Evolutionary conservation across 2,888 invertebrate species (phyloP), one percentile per base, ranked within the genome.

Genomic region (Drosophila kambysellisi): DNA sequence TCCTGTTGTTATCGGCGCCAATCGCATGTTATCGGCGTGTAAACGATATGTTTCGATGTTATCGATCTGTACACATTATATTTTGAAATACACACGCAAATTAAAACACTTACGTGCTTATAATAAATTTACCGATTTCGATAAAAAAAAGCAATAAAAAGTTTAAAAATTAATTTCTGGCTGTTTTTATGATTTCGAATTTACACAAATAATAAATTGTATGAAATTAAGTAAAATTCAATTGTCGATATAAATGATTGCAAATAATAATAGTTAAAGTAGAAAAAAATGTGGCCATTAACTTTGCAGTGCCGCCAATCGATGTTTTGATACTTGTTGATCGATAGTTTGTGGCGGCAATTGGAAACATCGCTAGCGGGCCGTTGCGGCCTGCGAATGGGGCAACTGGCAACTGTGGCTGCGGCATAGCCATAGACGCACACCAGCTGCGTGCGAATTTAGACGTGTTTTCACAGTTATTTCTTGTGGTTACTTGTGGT

Each of bases 381-480:
- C 61, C 62, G 79, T 58, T 74, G 76, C 52, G 56, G 52, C 56
- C 56, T 43, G 48, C 69, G 68, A 69, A 37, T 50, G 54, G 20
- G 29, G 54, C 63, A 58, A 79, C 39, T 60, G 74, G 53, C 59
- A 41, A 72, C 50, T 56, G 59, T 67, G 52, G 67, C 76, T 70
- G 76, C 80, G 61, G 63, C 67, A 71, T 59, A 76, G 76, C 29
- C 51, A 62, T 80, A 79, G 83, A 85, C 83, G 83, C 70, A 65
- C 74, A 82, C 63, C 88, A 87, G 76, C 89, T 87, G 85, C 75
- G 79, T 84, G 67, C 84, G 89, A 74, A 81, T 62, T 75, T 61
- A 69, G 89, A 89, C 88, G 88, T 87, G 79, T 72, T 61, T 32
- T 32, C 32, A 46, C 54, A 33, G 35, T 65, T 72, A 8, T 29